A percentile compares a stretch with the other conserved stretches of the same genome.
Conservation (phyloP, 2,113 vertebrate species). For the Neolamprologus brichardi region DNA sequence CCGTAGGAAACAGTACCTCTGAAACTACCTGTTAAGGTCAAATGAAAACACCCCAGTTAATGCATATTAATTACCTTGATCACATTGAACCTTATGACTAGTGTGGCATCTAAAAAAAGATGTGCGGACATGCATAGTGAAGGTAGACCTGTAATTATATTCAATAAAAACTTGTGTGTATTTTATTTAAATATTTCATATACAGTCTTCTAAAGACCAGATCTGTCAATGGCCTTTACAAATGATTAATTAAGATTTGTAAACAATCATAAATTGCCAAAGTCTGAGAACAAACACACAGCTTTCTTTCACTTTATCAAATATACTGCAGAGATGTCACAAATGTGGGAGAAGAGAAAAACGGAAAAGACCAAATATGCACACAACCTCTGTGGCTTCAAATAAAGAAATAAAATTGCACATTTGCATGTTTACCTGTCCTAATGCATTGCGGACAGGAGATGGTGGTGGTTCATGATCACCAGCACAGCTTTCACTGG, state of each 20-base stretch:
- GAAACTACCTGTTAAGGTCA: conserved; percentile 69
- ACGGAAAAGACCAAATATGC: background rate
- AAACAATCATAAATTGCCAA: background rate
- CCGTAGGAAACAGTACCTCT: conserved; percentile 67
- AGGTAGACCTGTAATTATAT: background rate
- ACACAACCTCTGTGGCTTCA: background rate
- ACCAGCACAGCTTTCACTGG: background rate
- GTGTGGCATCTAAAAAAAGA: background rate
- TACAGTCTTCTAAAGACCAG: background rate
- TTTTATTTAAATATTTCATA: background rate
- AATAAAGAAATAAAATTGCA: background rate
- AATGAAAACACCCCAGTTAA: background rate
- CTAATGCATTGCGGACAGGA: conserved; percentile 62
- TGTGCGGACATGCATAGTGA: background rate
- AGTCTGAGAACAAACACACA: background rate
- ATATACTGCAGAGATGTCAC: background rate
- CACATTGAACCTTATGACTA: background rate
- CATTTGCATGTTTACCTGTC: conserved; percentile 48
- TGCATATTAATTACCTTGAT: background rate
- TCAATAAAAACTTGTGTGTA: background rate
- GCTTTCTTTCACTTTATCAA: background rate
- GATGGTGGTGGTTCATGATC: conserved; percentile 37
- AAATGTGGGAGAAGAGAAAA: background rate
- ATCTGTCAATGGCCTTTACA: background rate
- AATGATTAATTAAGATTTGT: background rate